Evolutionary conservation across 2,888 invertebrate species (phyloP), one percentile per base, ranked within the genome.

Genomic region (Alloplasta piceator): DNA sequence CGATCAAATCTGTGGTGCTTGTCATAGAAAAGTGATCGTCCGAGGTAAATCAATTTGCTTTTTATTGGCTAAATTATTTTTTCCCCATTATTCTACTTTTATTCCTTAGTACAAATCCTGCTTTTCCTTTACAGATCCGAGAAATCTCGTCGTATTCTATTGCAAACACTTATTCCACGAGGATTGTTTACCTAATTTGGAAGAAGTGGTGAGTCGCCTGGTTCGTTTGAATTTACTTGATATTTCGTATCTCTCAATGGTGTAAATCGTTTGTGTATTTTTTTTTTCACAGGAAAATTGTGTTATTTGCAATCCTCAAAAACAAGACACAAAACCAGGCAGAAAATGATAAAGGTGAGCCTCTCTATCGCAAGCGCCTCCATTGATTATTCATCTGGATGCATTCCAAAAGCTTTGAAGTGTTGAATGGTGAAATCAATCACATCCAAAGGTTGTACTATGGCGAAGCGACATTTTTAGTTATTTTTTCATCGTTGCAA

Each of bases 111-210:
- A 58, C 56, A 79, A 43, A 6, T 10, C 43, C 10, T 0, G 43
- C 4, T 43, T 10, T 43, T 4, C 10, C 9, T 64, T 92, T 92
- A 36, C 89, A 95, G 97, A 97, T 93, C 92, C 95, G 39, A 95
- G 95, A 83, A 95, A 96, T 91, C 93, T 98, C 77, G 94, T 96
- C 85, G 95, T 97, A 74, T 98, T 98, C 91, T 96, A 96, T 90
- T 98, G 98, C 91, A 95, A 96, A 84, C 98, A 98, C 93, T 95
- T 96, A 6, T 98, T 98, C 92, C 98, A 98, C 91, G 95, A 96
- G 90, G 95, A 95, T 79, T 98, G 98, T 91, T 93, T 98, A 84
- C 96, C 95, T 0, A 94, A 93, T 77, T 90, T 92, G 64, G 88
- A 91, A 84, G 63, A 89, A 72, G 86, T 90, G 81, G 92, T 92